Conservation (phyloP, 2,113 vertebrate species). For the Psilopogon haemacephalus region DNA sequence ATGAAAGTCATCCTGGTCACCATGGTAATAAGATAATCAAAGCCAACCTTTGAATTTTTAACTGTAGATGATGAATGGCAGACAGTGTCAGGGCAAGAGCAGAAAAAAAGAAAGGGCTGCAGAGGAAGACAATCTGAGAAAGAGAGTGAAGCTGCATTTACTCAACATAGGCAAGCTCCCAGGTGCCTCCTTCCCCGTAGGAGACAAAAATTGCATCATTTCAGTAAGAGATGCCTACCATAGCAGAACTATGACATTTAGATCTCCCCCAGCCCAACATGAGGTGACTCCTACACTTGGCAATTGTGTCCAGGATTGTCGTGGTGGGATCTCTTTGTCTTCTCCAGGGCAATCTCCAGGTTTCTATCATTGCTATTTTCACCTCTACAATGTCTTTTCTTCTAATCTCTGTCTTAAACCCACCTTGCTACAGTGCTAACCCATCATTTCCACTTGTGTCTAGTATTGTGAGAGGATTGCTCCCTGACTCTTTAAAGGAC, state of each 20-base stretch:
- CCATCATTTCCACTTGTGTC: background rate
- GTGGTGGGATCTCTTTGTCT: background rate
- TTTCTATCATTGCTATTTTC: background rate
- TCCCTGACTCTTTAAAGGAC: background rate
- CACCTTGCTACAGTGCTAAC: background rate
- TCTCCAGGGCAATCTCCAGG: background rate
- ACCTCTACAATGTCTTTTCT: background rate
- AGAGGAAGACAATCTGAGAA: background rate
- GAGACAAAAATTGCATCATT: background rate
- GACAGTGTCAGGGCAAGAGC: background rate
- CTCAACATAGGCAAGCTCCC: background rate
- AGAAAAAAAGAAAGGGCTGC: background rate
- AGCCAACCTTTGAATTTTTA: conserved; percentile 33
- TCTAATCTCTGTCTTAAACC: background rate
- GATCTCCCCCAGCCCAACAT: background rate
- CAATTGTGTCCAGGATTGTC: background rate
- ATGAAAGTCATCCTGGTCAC: conserved; percentile 44
- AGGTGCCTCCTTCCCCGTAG: background rate
- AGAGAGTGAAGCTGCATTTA: background rate
- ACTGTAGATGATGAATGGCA: conserved; percentile 16
- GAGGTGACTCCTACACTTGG: accelerated
- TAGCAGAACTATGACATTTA: background rate
- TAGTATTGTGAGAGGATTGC: background rate
- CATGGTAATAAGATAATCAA: conserved; percentile 57
- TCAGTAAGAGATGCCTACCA: background rate